A percentile compares a stretch with the other conserved stretches of the same genome.
These are phyloP conservation scores for Cantharis flavilabris DNA, from an alignment of 2,888 invertebrate genomes.

Conservation along the genomic window DNA sequence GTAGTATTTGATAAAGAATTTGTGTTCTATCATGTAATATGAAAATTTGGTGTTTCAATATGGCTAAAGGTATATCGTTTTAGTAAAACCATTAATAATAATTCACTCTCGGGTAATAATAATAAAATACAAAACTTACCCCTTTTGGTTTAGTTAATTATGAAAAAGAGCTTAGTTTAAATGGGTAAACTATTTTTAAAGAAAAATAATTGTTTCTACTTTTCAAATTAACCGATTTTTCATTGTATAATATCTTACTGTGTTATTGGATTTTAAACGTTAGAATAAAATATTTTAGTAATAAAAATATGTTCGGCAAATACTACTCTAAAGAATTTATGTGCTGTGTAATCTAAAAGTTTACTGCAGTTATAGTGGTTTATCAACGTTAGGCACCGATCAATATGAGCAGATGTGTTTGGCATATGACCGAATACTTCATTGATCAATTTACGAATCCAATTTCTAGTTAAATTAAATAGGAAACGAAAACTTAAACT, in stretches of 20 bases:
- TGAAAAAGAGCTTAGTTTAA: neutral
- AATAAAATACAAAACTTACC: neutral
- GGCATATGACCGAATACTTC: slow-evolving; percentile 12
- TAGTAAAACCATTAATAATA: neutral
- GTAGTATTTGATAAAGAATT: neutral
- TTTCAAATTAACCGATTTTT: neutral
- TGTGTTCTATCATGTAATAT: neutral
- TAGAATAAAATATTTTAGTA: neutral
- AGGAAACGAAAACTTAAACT: neutral
- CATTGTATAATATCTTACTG: neutral
- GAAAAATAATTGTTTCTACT: neutral
- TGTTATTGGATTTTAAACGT: neutral
- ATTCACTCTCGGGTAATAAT: neutral
- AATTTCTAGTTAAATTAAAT: slow-evolving; percentile 16
- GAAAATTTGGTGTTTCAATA: neutral
- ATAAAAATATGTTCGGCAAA: neutral
- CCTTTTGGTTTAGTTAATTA: neutral
- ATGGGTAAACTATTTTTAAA: neutral
- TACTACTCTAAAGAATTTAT: neutral
- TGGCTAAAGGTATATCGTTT: neutral
- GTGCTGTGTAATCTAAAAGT: neutral
- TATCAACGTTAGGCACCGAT: slow-evolving; percentile 2
- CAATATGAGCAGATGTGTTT: slow-evolving; percentile 19
- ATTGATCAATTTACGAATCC: slow-evolving; percentile 14
- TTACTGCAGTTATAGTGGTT: slow-evolving; percentile 1